Conservation (phyloP, 2,113 vertebrate genomes). For the Gasterosteus aculeatus region DNA sequence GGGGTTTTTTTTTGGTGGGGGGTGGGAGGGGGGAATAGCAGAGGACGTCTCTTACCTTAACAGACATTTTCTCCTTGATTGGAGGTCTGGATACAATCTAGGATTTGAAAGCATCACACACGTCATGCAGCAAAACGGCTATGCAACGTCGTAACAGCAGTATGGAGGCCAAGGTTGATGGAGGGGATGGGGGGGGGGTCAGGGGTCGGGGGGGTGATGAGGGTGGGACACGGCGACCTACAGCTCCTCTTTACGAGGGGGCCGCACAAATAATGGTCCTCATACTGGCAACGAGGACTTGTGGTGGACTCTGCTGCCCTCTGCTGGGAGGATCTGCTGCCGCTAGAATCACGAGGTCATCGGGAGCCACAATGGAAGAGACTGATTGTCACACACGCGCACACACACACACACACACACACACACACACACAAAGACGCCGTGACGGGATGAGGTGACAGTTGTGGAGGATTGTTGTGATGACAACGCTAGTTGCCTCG, state of each 20-base stretch:
- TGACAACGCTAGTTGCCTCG: background rate
- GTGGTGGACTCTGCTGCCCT: constrained; percentile 41
- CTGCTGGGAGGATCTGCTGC: constrained; percentile 53
- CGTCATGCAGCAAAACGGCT: constrained; percentile 72
- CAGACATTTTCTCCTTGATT: constrained; percentile 80
- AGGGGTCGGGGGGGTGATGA: constrained; percentile 1
- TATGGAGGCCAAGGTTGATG: background rate
- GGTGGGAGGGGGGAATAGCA: background rate
- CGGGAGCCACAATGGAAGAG: background rate
- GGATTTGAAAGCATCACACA: constrained; percentile 81
- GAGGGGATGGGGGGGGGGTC: background rate
- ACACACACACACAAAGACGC: background rate
- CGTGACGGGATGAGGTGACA: background rate
- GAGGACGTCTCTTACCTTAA: constrained; percentile 76
- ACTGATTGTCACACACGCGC: too few species aligned
- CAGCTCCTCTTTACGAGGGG: background rate
- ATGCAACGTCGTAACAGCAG: constrained; percentile 41
- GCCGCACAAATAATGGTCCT: background rate
- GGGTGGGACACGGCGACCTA: background rate
- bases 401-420: background rate
- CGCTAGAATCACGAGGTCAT: background rate
- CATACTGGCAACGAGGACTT: background rate
- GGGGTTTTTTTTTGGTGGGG: background rate
- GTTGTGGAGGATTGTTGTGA: background rate
- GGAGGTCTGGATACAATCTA: constrained; percentile 81